phyloP scores from a whole-genome alignment of 2,888 invertebrate species.

The Tortrix viridana region DNA sequence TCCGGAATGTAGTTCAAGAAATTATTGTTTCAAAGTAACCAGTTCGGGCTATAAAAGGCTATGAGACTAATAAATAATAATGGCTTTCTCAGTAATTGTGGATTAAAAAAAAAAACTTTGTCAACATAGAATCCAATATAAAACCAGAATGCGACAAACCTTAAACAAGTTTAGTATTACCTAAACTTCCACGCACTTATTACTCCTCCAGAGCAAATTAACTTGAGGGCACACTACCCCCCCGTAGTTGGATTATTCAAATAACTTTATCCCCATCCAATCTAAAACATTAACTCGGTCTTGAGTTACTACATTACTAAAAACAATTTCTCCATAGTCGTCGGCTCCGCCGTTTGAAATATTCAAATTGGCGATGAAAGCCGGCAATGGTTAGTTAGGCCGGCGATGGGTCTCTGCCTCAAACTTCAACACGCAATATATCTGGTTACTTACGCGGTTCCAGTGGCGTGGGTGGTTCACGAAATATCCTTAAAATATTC shows the following conservation, averaged over 20 bases:
- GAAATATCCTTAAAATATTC: constrained; percentile 2
- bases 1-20: constrained; percentile 16
- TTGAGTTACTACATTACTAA: constrained; percentile 44
- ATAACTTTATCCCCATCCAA: constrained; percentile 42
- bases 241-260: constrained; percentile 43
- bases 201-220: constrained; percentile 40
- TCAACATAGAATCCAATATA: no score
- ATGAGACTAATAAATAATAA: background rate
- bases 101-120: background rate
- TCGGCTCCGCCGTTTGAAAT: constrained; percentile 67
- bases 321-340: constrained; percentile 59
- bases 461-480: constrained; percentile 5
- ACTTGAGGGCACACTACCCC: constrained; percentile 42
- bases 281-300: constrained; percentile 41
- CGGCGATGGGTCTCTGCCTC: constrained; percentile 57
- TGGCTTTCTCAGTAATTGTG: background rate
- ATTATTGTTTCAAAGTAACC: background rate
- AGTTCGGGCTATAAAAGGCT: background rate
- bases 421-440: constrained; percentile 75
- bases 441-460: constrained; percentile 64
- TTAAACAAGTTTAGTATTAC: constrained; percentile 4
- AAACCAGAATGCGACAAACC: no score
- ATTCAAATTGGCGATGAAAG: constrained; percentile 73
- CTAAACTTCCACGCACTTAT: constrained; percentile 28
- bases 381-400: constrained; percentile 74